phyloP scores from a whole-genome alignment of 35 echinoderm and acorn worm genomes.

The Acanthaster planci region DNA sequence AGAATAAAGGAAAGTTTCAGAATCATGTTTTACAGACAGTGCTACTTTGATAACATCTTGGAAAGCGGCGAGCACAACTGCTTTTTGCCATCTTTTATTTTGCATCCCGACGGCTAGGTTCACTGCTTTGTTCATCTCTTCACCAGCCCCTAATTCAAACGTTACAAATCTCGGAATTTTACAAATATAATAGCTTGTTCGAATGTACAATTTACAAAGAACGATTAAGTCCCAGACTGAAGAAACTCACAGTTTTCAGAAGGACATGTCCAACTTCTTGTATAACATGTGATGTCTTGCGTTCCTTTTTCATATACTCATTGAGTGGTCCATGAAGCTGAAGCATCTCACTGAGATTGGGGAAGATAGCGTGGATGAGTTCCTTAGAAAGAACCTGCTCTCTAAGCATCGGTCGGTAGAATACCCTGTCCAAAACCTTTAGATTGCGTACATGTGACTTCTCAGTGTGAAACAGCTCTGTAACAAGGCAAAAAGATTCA shows the following conservation, averaged over 20 bases:
- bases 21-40: too few species aligned
- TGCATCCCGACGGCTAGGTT: too few species aligned
- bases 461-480: constrained; percentile 97
- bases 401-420: constrained; percentile 67
- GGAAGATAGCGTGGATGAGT: constrained; percentile 68
- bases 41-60: too few species aligned
- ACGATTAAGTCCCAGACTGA: too few species aligned
- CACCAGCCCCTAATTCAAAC: too few species aligned
- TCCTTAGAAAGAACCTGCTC: constrained; percentile 44
- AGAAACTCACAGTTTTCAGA: constrained; percentile 83
- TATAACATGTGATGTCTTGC: constrained; percentile 76
- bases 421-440: constrained; percentile 79
- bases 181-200: too few species aligned
- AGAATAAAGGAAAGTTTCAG: not conserved
- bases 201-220: too few species aligned
- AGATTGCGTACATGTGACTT: constrained; percentile 85
- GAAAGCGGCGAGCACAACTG: too few species aligned
- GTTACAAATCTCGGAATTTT: too few species aligned
- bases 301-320: constrained; percentile 88
- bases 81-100: too few species aligned
- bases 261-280: constrained; percentile 73
- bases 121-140: too few species aligned
- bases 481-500: not conserved
- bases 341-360: constrained; percentile 68
- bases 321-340: constrained; percentile 79